Percentiles rank a stretch among this genome's conserved stretches.
Conservation (phyloP, 2,888 invertebrate genomes). For the Incurvaria masculella region DNA sequence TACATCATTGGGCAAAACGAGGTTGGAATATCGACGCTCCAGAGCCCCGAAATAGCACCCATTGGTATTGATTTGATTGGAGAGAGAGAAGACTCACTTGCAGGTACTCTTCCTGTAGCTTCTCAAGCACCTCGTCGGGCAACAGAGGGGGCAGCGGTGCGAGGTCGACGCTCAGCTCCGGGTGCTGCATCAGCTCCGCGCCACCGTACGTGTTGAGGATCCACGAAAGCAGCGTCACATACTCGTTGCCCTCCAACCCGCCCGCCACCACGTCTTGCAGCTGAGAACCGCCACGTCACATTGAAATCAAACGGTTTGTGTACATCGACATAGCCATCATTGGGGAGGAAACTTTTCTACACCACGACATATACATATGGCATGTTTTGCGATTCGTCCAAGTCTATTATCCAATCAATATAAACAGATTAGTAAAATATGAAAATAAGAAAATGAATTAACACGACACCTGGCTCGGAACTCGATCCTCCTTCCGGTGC, state of each 20-base stretch:
- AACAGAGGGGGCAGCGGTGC: slow-evolving; percentile 73
- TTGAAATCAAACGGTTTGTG: slow-evolving; percentile 12
- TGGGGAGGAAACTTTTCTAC: too few relatives aligned
- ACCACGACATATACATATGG: too few relatives aligned
- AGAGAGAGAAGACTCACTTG: slow-evolving; percentile 35
- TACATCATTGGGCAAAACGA: too few relatives aligned
- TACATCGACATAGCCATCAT: too few relatives aligned
- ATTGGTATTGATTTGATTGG: background rate
- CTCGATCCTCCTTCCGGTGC: too few relatives aligned
- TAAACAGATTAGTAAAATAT: slow-evolving; percentile 6
- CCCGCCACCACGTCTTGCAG: slow-evolving; percentile 83
- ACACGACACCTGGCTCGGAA: too few relatives aligned
- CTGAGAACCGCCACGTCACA: slow-evolving; percentile 42
- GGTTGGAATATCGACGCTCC: background rate
- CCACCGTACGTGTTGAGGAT: slow-evolving; percentile 88
- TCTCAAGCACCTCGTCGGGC: slow-evolving; percentile 67
- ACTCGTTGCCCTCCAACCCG: slow-evolving; percentile 94
- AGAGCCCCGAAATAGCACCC: background rate
- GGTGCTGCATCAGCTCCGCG: slow-evolving; percentile 82
- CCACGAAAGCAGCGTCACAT: slow-evolving; percentile 93
- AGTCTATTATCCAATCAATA: too few relatives aligned
- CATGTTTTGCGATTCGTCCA: too few relatives aligned
- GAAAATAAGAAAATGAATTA: too few relatives aligned
- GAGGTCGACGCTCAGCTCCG: slow-evolving; percentile 76
- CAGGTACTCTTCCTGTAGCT: slow-evolving; percentile 80